These are phyloP conservation scores for Corythaeola cristata DNA, from an alignment of 2,113 vertebrate genomes.

Conservation along the genomic window DNA sequence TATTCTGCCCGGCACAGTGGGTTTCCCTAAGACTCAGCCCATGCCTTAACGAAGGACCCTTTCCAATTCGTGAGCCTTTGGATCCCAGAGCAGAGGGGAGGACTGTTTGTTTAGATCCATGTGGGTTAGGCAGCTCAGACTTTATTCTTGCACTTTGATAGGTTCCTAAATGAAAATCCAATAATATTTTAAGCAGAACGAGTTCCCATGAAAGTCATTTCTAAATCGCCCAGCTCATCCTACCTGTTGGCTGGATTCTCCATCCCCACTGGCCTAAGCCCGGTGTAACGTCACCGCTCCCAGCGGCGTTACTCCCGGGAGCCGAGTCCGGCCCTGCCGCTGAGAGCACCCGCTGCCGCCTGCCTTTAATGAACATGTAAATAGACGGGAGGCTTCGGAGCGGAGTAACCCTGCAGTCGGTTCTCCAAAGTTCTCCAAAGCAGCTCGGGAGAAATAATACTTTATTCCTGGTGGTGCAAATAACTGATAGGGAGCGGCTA, in stretches of 20 bases:
- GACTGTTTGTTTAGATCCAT: constrained; percentile 63
- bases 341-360: background rate
- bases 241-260: constrained; percentile 66
- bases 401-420: constrained; percentile 9
- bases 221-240: constrained; percentile 50
- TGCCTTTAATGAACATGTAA: constrained; percentile 69
- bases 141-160: constrained; percentile 66
- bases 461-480: constrained; percentile 63
- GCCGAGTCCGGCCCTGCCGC: background rate
- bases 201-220: constrained; percentile 70
- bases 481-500: constrained; percentile 66
- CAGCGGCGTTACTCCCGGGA: background rate
- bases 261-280: constrained; percentile 50
- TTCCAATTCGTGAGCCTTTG: background rate
- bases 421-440: constrained; percentile 58
- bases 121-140: constrained; percentile 65
- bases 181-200: constrained; percentile 70
- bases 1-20: background rate
- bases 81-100: constrained; percentile 36
- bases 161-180: constrained; percentile 71
- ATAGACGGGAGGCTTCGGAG: constrained; percentile 6
- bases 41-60: background rate
- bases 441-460: constrained; percentile 65
- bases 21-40: constrained; percentile 19
- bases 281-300: background rate